phyloP scores from a whole-genome alignment of 2,797 vertebrate genomes.

The Neostethus bicornis region DNA sequence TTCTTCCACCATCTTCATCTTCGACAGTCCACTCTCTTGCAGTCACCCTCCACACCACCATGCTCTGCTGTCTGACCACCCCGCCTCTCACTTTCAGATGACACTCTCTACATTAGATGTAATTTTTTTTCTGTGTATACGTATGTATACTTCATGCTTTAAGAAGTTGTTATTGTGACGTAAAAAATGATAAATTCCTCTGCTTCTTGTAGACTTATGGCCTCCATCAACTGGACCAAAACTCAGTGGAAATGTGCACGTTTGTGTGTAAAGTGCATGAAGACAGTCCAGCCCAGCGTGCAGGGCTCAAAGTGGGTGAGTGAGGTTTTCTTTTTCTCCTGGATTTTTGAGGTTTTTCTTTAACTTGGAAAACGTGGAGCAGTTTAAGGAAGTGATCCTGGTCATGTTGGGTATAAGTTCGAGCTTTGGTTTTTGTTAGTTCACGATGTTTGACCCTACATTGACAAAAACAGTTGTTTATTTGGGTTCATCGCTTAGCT shows the following conservation, averaged over 20 bases:
- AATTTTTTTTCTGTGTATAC: too few species aligned
- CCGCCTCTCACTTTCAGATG: too few species aligned
- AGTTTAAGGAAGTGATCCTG: conserved; percentile 32
- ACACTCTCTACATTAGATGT: too few species aligned
- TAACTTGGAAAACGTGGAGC: conserved; percentile 29
- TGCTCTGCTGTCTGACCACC: too few species aligned
- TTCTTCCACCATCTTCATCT: too few species aligned
- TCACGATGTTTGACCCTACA: conserved; percentile 17
- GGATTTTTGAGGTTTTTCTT: neutral
- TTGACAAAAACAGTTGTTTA: conserved; percentile 51
- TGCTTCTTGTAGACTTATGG: conserved; percentile 89
- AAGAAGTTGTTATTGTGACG: too few species aligned
- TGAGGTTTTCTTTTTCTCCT: conserved; percentile 4
- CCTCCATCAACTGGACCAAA: conserved; percentile 91
- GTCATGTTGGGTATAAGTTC: conserved; percentile 17
- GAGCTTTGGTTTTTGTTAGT: conserved; percentile 30
- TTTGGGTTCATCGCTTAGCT: conserved; percentile 44
- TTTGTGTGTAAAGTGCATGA: conserved; percentile 92
- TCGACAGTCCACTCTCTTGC: too few species aligned
- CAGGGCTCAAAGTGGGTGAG: conserved; percentile 92
- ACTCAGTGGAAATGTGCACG: conserved; percentile 95
- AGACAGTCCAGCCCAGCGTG: conserved; percentile 87
- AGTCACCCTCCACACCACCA: too few species aligned
- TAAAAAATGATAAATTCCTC: neutral
- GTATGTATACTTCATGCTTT: too few species aligned